Base-by-base conservation (phyloP, 2,797 vertebrate genomes). In the Oreonectes daqikongensis region DNA sequence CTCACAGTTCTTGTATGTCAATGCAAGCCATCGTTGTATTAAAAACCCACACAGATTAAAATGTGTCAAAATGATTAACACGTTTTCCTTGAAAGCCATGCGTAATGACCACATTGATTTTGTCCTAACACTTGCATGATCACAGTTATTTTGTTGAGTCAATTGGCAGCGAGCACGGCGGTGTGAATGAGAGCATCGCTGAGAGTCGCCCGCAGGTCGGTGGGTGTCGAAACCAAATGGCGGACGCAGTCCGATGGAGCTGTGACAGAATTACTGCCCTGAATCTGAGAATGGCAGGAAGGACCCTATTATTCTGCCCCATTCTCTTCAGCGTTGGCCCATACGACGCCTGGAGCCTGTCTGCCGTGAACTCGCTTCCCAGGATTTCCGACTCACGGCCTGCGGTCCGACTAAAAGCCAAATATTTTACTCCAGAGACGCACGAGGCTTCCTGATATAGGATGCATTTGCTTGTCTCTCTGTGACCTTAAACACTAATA, bases 401-500 rank as follows among this genome's bases (percentile, higher is more conserved):
- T 40, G 83, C 9, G 87, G 83, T 88, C 88, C 81, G 55, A 78
- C 89, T 90, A 85, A 91, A 90, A 90, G 91, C 91, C 91, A 90
- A 90, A 90, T 94, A 93, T 93, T 94, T 95, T 90, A 89, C 94
- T 92, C 91, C 73, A 48, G 92, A 93, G 93, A 94, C 92, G 82
- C 79, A 80, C 89, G 88, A 82, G 77, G 86, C 90, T 95, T 96
- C 95, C 95, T 95, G 94, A 90, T 92, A 94, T 94, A 95, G 94
- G 94, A 95, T 95, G 94, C 93, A 94, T 94, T 95, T 86, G 91
- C 89, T 67, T 95, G 92, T 94, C 94, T 94, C 92, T 87, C 66
- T 63, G 84, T 95, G 95, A 95, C 95, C 94, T 94, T 92, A 92
- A 88, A 92, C 93, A 90, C 89, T 89, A 95, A 95, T 96, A 94